Evolutionary conservation across 2,113 vertebrate species (phyloP), one percentile per base, ranked within the genome.

Genomic region (Hippocampus abdominalis): DNA sequence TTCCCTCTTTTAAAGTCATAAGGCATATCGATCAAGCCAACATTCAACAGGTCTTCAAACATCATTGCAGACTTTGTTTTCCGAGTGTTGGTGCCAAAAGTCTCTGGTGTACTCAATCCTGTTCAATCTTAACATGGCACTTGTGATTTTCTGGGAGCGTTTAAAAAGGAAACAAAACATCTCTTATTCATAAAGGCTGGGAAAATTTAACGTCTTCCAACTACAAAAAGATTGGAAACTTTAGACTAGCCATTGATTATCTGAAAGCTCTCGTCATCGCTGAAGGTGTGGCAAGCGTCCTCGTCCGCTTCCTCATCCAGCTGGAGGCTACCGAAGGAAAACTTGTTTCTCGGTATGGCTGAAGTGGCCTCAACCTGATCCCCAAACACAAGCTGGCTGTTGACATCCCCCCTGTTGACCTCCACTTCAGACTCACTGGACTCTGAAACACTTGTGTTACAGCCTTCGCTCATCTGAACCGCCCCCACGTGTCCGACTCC

Each of bases 351-450:
- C 69, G 87, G 87, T 65, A 93, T 66, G 6, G 89, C 84, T 44
- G 93, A 92, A 20, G 91, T 91, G 18, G 87, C 84, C 44, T 90
- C 93, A 0, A 83, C 74, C 0, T 92, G 87, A 64, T 93, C 92
- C n/a, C 88, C 82, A 21, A 89, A 92, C 10, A 80, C 76, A 25
- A 91, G 77, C 4, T 91, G 90, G 81, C 87, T 86, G 71, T 89
- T 87, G 23, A 93, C 81, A 74, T 87, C 89, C 32, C 36, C 82
- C 54, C 32, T 56, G 61, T 84, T 80, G 57, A 87, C 70, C 60
- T 96, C 95, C 0, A 92, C 88, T 81, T 97, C 96, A 0, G 96
- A 97, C 86, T 98, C 96, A 0, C 95, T 95, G 21, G 96, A 96
- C 77, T 97, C 95, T 0, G 95, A 93, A 2, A 92, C 95, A 2